These are phyloP conservation scores for Harpegnathos saltator DNA, from an alignment of 1,140 invertebrate genomes.

Conservation along the genomic window DNA sequence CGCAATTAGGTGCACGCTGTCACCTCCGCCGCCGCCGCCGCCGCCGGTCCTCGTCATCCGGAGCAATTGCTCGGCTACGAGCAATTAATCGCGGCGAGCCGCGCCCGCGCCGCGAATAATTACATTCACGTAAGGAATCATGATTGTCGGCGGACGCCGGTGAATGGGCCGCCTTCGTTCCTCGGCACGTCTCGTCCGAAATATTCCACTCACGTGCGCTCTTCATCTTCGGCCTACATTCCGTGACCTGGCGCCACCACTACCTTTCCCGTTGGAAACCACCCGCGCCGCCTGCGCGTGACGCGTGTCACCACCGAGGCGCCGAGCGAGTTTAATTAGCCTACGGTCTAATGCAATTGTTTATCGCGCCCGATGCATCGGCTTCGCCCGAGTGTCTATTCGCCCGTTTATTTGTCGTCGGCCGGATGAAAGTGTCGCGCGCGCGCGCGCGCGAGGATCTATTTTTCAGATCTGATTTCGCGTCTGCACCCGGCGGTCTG, in stretches of 20 bases:
- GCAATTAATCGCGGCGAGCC: conserved; percentile 66
- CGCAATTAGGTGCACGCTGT: conserved; percentile 23
- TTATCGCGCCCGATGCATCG: conserved; percentile 9
- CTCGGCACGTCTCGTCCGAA: conserved; percentile 30
- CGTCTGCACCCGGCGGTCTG: too few relatives aligned
- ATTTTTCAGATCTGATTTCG: too few relatives aligned
- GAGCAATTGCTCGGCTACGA: conserved; percentile 34
- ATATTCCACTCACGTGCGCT: conserved; percentile 58
- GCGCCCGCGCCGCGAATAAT: conserved; percentile 47
- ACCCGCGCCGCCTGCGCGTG: conserved; percentile 9
- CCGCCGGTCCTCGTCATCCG: conserved; percentile 11
- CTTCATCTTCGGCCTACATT: not conserved
- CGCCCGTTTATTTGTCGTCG: conserved; percentile 18
- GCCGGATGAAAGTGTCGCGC: not conserved
- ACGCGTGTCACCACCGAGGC: conserved; percentile 30
- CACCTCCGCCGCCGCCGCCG: not conserved
- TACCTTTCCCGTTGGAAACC: too few relatives aligned
- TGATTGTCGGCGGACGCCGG: conserved; percentile 56
- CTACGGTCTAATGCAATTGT: conserved; percentile 44
- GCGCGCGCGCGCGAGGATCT: too few relatives aligned
- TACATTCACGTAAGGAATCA: conserved; percentile 65
- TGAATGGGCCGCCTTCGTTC: conserved; percentile 32
- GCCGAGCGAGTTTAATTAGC: conserved; percentile 34
- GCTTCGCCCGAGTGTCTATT: not conserved
- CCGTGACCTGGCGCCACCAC: not conserved